A percentile compares a stretch with the other conserved stretches of the same genome.
Conservation (phyloP, 1,140 invertebrate genomes). For the Drosophila kikkawai region DNA sequence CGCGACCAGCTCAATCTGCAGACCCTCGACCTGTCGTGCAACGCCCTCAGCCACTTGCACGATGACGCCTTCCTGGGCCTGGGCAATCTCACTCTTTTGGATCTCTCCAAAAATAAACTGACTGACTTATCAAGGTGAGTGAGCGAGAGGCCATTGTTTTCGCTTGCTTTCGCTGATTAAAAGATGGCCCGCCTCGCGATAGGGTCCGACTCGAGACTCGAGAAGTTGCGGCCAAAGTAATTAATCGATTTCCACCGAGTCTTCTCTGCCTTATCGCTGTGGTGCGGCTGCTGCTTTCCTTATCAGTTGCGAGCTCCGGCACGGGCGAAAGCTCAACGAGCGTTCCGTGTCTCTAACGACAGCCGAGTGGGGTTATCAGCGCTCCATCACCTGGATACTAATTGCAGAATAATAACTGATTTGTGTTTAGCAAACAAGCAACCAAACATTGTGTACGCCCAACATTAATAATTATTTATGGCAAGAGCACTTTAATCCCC, state of each 20-base stretch:
- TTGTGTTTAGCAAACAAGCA: neutral
- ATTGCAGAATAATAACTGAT: conserved; percentile 16
- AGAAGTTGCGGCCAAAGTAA: conserved; percentile 39
- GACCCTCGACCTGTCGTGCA: conserved; percentile 86
- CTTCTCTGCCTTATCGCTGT: conserved; percentile 27
- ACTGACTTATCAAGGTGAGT: conserved; percentile 64
- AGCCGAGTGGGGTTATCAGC: conserved; percentile 42
- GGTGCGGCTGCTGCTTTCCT: conserved; percentile 23
- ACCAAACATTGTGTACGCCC: neutral
- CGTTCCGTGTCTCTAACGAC: conserved; percentile 24
- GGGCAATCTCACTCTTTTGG: conserved; percentile 85
- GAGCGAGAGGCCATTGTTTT: conserved; percentile 4
- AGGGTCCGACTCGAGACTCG: conserved; percentile 52
- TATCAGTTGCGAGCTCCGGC: conserved; percentile 29
- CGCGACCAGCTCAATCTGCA: conserved; percentile 86
- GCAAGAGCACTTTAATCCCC: neutral
- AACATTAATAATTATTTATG: neutral
- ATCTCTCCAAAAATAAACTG: conserved; percentile 86
- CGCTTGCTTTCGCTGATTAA: conserved; percentile 46
- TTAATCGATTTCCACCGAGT: conserved; percentile 40
- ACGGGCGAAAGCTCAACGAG: conserved; percentile 21
- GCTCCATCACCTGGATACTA: conserved; percentile 17
- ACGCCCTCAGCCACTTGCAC: conserved; percentile 86
- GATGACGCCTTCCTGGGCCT: conserved; percentile 86
- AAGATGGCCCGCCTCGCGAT: conserved; percentile 86